Evolutionary conservation across 2,113 vertebrate genomes (phyloP).

Genomic region (Trogon melanurus): DNA sequence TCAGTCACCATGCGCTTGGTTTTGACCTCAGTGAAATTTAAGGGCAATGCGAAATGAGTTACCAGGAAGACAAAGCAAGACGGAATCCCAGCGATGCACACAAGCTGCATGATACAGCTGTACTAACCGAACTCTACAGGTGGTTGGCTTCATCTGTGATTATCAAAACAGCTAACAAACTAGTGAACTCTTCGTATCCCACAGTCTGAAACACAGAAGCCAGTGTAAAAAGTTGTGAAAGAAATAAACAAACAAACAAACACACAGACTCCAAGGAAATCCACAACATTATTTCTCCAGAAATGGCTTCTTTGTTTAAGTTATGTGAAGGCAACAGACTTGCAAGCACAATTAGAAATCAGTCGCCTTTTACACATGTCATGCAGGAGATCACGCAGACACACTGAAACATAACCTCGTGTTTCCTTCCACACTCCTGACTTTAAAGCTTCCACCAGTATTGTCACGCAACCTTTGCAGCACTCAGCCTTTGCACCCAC

Average conservation of each 20-base stretch:
- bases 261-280: neutral
- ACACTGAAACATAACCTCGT: neutral
- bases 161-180: neutral
- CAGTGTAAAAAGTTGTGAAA: neutral
- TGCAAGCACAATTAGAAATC: neutral
- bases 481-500: neutral
- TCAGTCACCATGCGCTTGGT: neutral
- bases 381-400: neutral
- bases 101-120: neutral
- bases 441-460: neutral
- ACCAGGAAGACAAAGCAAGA: neutral
- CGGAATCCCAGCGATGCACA: neutral
- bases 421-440: neutral
- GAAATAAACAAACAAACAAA: neutral
- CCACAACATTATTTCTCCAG: neutral
- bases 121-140: rapidly evolving
- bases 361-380: neutral
- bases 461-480: neutral
- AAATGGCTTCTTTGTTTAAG: neutral
- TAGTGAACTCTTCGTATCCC: neutral
- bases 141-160: neutral
- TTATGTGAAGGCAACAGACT: neutral
- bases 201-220: neutral
- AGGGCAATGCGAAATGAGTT: neutral
- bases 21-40: neutral